Percentiles rank a stretch among this genome's conserved stretches.
Conservation (phyloP, 2,113 vertebrate species). For the Cathartes aura region DNA sequence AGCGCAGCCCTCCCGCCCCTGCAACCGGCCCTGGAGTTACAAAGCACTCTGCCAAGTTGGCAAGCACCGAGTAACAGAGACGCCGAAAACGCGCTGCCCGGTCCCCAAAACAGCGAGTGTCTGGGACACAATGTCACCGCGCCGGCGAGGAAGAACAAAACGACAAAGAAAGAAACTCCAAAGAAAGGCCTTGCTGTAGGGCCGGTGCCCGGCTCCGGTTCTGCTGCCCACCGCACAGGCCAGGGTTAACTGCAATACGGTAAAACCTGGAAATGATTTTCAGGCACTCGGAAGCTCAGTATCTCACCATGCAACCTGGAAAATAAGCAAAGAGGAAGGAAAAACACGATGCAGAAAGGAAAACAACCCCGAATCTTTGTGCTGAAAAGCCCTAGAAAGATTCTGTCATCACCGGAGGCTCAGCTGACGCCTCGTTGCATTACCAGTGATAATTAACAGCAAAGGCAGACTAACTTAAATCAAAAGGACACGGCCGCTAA, state of each 20-base stretch:
- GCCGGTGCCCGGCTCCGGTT: background rate
- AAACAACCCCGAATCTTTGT: background rate
- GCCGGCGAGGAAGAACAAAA: background rate
- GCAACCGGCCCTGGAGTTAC: background rate
- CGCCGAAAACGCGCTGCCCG: accelerated
- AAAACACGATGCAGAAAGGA: background rate
- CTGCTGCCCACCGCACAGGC: background rate
- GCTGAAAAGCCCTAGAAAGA: background rate
- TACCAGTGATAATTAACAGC: background rate
- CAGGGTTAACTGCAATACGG: background rate
- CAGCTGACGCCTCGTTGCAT: background rate
- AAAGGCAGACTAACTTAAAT: background rate
- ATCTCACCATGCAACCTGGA: background rate
- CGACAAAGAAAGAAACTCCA: slow-evolving; percentile 9
- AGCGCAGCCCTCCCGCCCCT: background rate
- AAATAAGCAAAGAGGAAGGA: background rate
- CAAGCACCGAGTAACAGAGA: background rate
- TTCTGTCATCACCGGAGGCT: background rate
- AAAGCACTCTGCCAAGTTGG: background rate
- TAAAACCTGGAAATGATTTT: background rate
- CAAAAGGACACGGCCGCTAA: background rate
- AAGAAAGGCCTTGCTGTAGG: background rate
- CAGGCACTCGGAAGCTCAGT: background rate
- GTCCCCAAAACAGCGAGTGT: background rate
- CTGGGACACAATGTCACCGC: background rate